Evolutionary conservation across 2,888 invertebrate genomes (phyloP), one percentile per base, ranked within the genome.

Genomic region (Scaptomyza cyrtandrae): DNA sequence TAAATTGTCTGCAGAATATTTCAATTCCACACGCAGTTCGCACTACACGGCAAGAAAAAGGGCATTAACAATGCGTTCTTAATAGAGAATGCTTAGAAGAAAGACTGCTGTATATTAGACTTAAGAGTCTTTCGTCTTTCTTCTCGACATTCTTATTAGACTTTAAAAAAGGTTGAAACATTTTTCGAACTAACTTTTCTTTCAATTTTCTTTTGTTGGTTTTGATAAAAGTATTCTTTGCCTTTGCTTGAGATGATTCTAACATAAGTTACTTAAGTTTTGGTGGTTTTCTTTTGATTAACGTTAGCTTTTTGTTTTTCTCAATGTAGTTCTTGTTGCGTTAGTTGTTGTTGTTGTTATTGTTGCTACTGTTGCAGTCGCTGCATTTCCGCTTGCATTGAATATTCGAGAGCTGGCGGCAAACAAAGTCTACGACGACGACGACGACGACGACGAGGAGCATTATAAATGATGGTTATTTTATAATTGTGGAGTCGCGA

Each of bases 391-490:
- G 82, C 66, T 81, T 65, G 76, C 82, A 71, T 59, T 59, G 31
- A 75, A 75, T 66, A 69, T 60, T 71, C 35, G 60, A 39, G 2
- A 39, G 81, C 78, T 75, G 33, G 46, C 54, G 71, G 78, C 71
- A 48, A 69, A 76, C 71, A 48, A 56, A 16, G 35, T 60, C 46
- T 33, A 35, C 35, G 56, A 41, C 56, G 19, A 71, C 74, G 33
- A 53, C 33, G 19, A 24, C 41, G 37, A 33, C 41, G 37, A 41
- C 54, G 13, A 56, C 31, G 58, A 39, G 49, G 27, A 72, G 77
- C 71, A 84, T 84, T 84, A 86, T 79, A 86, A 84, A 86, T 84
- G 71, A 86, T 84, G 84, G 79, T 84, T 81, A 84, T 84, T 86
- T 86, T 84, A 86, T 84, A 84, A 84, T 84, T 84, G 84, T 74